These are phyloP conservation scores for Protonemura montana DNA, from an alignment of 2,888 invertebrate species.

Conservation along the genomic window DNA sequence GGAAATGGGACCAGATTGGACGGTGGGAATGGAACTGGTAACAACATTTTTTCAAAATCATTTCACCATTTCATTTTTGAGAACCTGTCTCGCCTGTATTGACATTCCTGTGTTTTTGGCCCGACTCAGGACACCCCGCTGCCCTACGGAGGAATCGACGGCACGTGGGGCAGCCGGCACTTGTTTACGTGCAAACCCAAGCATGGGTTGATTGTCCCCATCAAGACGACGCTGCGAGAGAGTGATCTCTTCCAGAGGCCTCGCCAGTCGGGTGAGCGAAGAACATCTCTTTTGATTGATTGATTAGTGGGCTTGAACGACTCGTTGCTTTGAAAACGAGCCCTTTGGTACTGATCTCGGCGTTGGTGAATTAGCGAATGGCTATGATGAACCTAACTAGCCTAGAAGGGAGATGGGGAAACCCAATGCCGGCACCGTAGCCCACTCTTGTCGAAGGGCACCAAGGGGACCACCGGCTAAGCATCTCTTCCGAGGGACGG, in stretches of 20 bases:
- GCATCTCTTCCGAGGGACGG: no score
- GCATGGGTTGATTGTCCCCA: constrained; percentile 55
- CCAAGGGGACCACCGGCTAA: no score
- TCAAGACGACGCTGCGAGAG: constrained; percentile 48
- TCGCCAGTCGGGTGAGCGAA: constrained; percentile 2
- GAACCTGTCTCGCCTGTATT: no score
- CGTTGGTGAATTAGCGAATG: no score
- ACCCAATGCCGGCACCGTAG: no score
- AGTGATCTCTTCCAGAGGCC: constrained; percentile 41
- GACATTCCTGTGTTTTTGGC: neutral
- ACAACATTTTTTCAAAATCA: constrained; percentile 53
- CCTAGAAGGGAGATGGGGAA: no score
- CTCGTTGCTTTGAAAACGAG: no score
- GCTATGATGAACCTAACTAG: no score
- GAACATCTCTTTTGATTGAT: no score
- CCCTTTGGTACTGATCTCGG: no score
- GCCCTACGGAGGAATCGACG: constrained; percentile 55
- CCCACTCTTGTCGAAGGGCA: no score
- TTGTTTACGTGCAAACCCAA: constrained; percentile 54
- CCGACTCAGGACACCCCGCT: constrained; percentile 54
- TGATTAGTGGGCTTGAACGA: no score
- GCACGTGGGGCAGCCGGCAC: constrained; percentile 53
- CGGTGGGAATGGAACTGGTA: constrained; percentile 66
- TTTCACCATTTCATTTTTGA: constrained; percentile 1
- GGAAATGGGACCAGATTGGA: constrained; percentile 58